Evolutionary conservation across 2,113 vertebrate species (phyloP).

Genomic region (Otocyon megalotis): DNA sequence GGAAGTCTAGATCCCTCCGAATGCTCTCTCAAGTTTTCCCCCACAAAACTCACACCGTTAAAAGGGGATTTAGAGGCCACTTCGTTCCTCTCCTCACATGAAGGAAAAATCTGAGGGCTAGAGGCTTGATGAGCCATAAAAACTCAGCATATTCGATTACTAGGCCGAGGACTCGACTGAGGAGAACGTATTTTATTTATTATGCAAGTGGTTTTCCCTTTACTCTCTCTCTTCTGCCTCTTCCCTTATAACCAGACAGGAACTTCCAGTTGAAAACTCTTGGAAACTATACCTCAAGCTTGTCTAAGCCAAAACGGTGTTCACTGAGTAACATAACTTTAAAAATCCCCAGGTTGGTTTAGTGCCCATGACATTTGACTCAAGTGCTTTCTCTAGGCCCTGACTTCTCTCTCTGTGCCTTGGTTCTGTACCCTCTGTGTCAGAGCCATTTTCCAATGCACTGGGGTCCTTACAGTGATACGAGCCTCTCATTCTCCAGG

Average conservation of each 20-base stretch:
- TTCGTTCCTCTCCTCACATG: background rate
- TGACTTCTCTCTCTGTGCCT: background rate
- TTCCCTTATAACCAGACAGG: background rate
- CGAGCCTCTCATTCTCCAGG: background rate
- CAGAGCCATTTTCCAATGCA: background rate
- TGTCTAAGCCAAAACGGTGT: background rate
- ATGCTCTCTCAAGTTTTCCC: background rate
- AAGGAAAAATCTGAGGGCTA: background rate
- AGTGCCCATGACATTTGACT: background rate
- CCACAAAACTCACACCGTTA: background rate
- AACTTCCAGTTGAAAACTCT: background rate
- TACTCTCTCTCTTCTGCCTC: background rate
- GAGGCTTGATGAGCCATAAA: background rate
- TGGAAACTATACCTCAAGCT: background rate
- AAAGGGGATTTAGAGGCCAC: background rate
- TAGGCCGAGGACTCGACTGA: background rate
- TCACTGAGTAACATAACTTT: background rate
- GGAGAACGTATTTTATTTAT: slow-evolving; percentile 6
- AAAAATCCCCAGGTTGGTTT: background rate
- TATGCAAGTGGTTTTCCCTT: background rate
- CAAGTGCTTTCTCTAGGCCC: background rate
- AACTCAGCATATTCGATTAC: background rate
- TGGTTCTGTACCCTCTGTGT: background rate
- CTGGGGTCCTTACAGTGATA: background rate
- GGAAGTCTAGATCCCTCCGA: background rate